These are phyloP conservation scores for Diaperis boleti DNA, from an alignment of 2,888 invertebrate species.

Conservation along the genomic window DNA sequence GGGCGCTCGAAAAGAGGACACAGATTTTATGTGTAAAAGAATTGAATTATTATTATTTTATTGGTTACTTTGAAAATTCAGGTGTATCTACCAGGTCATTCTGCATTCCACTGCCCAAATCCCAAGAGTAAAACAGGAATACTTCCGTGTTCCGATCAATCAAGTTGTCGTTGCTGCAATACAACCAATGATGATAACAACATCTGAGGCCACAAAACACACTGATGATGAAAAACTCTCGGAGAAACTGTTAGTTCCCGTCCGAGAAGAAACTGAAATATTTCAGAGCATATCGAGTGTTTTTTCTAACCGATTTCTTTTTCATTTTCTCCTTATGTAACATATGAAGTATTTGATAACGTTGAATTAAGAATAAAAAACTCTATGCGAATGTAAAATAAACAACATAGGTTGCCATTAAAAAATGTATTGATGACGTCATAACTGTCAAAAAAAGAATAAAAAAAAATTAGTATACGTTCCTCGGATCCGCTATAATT, in stretches of 20 bases:
- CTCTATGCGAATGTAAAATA: no score
- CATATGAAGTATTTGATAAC: no score
- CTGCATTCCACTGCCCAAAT: conserved; percentile 75
- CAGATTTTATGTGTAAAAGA: conserved; percentile 55
- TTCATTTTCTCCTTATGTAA: no score
- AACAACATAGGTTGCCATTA: no score
- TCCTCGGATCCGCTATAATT: no score
- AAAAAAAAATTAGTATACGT: no score
- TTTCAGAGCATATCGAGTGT: conserved; percentile 77
- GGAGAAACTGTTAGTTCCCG: conserved; percentile 78
- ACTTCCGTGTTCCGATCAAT: conserved; percentile 76
- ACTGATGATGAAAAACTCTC: conserved; percentile 73
- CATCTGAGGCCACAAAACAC: conserved; percentile 73
- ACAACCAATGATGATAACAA: conserved; percentile 80
- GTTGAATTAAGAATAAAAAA: no score
- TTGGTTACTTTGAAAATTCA: background rate
- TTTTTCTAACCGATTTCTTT: no score
- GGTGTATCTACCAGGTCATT: background rate
- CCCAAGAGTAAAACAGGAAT: conserved; percentile 75
- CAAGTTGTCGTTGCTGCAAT: conserved; percentile 77
- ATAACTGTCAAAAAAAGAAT: no score
- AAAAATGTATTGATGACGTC: no score
- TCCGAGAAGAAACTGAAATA: conserved; percentile 73
- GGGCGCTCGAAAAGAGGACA: conserved; percentile 42
- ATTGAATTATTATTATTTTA: conserved; percentile 43